Base-by-base conservation (phyloP, 2,888 invertebrate species). In the Pediacus dermestoides region DNA sequence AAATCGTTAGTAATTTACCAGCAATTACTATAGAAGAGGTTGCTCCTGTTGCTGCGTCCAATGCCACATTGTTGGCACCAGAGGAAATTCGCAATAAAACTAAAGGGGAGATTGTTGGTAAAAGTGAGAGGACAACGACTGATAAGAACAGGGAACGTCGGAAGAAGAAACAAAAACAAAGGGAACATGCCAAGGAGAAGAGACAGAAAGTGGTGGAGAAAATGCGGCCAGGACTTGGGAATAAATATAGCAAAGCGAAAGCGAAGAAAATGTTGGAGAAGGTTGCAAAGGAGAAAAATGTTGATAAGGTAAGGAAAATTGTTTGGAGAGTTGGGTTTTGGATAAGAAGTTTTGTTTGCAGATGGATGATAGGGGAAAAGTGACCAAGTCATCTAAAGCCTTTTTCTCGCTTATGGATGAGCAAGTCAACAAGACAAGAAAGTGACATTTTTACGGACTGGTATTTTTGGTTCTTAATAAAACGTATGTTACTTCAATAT, bases 11-110 rank as follows among this genome's bases (percentile, higher is more conserved):
- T 41, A 96, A 99, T 64, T 75, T 90, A 45, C 90, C 96, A 1
- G 89, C 94, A 0, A 81, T 97, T 32, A 79, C 75, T 16, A 88
- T 95, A 81, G 99, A 99, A 69, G 97, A 99, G 70, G 93, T 95
- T 4, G 92, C 93, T 0, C 96, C 96, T 0, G 76, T 89, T 3
- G 82, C 85, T n/a, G 78, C 84, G 0, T 91, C 86, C 59, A 87
- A 92, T 67, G 88, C 87, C 2, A 75, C 84, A 1, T 67, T 93
- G 21, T 71, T 96, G 46, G 95, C 96, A 10, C 95, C 97, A 0
- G 90, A 95, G 70, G 96, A 97, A 77, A 75, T 96, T 1, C 81
- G 79, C 67, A 76, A 53, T 11, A 71, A 71, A 51, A 50, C 64
- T 1, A 74, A 75, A 61, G 77, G 80, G 34, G 75, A 77, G 51